A percentile compares a stretch with the other conserved stretches of the same genome.
Conservation (phyloP, 2,113 vertebrate species). For the Gambusia affinis region DNA sequence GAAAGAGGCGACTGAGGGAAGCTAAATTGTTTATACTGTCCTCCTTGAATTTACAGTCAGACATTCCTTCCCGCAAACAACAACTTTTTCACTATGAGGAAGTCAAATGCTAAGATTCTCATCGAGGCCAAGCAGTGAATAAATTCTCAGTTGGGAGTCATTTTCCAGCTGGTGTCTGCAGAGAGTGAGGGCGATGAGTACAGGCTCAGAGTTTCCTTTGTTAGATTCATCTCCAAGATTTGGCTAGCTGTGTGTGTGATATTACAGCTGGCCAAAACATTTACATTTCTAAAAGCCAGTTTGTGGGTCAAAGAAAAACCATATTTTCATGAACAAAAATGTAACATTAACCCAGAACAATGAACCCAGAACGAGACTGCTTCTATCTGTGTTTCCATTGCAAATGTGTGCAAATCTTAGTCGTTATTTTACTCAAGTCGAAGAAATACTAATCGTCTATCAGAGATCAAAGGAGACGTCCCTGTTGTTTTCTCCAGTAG, state of each 20-base stretch:
- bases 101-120: constrained; percentile 17
- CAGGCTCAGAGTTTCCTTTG: background rate
- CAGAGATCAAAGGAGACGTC: too few relatives aligned
- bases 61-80: background rate
- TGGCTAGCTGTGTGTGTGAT: background rate
- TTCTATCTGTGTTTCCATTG: too few relatives aligned
- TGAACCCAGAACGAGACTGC: background rate
- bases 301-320: too few relatives aligned
- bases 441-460: too few relatives aligned
- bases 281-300: too few relatives aligned
- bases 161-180: constrained; percentile 20
- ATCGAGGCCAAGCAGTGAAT: background rate
- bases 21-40: constrained; percentile 14
- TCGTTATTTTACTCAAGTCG: too few relatives aligned
- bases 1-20: background rate
- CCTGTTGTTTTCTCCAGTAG: too few relatives aligned
- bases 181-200: background rate
- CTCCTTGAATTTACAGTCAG: constrained; percentile 1
- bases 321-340: background rate
- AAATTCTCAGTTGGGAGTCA: background rate
- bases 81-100: background rate
- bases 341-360: background rate
- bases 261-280: background rate
- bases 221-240: background rate
- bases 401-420: too few relatives aligned